Conservation (phyloP, 2,888 invertebrate genomes). For the Cantharis lateralis region DNA sequence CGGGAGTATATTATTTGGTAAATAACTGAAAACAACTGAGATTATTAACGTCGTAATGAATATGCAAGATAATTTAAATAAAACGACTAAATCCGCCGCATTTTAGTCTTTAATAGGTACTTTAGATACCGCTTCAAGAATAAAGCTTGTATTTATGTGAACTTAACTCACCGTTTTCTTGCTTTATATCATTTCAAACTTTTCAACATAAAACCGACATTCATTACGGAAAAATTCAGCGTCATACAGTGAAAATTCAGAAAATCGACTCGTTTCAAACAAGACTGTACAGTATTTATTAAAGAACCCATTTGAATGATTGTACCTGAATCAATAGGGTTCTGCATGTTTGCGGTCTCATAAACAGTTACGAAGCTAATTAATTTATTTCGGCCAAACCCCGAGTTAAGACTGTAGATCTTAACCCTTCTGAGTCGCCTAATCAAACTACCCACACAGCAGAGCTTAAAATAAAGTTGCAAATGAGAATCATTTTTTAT, state of each 20-base stretch:
- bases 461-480: not conserved
- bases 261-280: no score
- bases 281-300: no score
- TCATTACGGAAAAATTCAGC: not conserved
- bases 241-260: not conserved
- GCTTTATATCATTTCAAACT: not conserved
- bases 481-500: not conserved
- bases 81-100: constrained; percentile 26
- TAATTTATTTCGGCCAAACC: not conserved
- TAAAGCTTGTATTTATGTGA: constrained; percentile 20
- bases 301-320: not conserved
- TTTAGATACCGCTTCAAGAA: constrained; percentile 19
- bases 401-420: not conserved
- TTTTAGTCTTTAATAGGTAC: constrained; percentile 23
- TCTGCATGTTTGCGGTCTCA: not conserved
- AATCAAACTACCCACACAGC: not conserved
- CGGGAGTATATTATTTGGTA: constrained; percentile 18
- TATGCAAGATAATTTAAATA: constrained; percentile 29
- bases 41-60: constrained; percentile 29
- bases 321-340: not conserved
- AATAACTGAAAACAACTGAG: constrained; percentile 24
- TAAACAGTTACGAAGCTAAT: not conserved
- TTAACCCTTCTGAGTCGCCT: not conserved
- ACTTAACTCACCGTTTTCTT: constrained; percentile 6
- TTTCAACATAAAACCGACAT: not conserved